Evolutionary conservation across 2,113 vertebrate genomes (phyloP).

Genomic region (Centrocercus urophasianus): DNA sequence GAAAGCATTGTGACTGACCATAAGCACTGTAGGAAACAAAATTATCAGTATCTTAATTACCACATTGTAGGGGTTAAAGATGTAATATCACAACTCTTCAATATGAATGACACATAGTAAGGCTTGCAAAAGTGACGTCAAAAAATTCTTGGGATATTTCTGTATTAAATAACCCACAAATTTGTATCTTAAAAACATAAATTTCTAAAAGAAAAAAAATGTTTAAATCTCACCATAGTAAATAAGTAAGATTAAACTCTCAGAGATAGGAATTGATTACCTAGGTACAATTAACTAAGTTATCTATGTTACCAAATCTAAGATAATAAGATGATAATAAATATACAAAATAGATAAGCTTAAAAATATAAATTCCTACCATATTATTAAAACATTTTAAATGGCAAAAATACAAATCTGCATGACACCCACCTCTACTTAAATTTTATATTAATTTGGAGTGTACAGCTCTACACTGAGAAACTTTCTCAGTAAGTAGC

Average conservation of each 20-base stretch:
- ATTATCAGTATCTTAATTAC: not conserved
- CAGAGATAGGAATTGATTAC: not conserved
- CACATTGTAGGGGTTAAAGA: accelerated
- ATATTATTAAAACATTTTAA: not conserved
- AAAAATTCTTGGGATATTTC: not conserved
- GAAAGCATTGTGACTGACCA: not conserved
- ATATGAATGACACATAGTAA: not conserved
- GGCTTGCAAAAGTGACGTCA: not conserved
- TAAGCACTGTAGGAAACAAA: not conserved
- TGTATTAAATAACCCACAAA: no score
- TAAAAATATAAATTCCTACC: not conserved
- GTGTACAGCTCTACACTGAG: not conserved
- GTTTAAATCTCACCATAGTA: not conserved
- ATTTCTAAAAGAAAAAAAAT: not conserved
- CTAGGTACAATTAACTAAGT: not conserved
- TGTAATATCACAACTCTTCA: not conserved
- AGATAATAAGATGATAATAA: not conserved
- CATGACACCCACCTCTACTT: not conserved
- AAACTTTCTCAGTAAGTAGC: not conserved
- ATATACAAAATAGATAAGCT: not conserved
- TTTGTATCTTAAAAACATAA: not conserved
- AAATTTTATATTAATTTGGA: not conserved
- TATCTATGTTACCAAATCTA: not conserved
- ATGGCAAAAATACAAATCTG: not conserved
- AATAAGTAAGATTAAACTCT: not conserved